Base-by-base conservation (phyloP, 2,888 invertebrate genomes). In the Leptopilina syphax region DNA sequence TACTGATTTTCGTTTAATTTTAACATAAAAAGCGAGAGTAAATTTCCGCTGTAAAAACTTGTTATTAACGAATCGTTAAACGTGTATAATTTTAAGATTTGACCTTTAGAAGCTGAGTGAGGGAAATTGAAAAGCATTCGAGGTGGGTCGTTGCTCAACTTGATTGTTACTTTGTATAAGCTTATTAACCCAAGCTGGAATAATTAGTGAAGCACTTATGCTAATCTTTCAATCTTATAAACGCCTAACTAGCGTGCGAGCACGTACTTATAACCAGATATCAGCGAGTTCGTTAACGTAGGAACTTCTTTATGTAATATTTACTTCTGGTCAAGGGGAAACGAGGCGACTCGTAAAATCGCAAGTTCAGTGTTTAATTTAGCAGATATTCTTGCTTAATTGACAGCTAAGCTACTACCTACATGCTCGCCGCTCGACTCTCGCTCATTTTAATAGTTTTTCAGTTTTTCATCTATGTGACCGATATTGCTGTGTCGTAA, bases 241-340 rank as follows among this genome's bases (percentile, higher is more conserved):
- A 85, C 85, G 85, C 85, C 80, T 65, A 73, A 83, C 82, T 83
- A 85, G 82, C 80, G 80, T 83, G 79, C 80, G 77, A 68, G 68
- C 78, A 66, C 76, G 68, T 70, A 81, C 79, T 77, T 82, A 63
- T 63, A 77, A 80, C 68, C 34, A 77, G 76, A 76, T 79, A 65
- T 66, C 54, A 67, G 41, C 73, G 44, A 41, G 78, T 65, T 70
- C 54, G 78, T 80, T 79, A 77, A 80, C 76, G 50, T 80, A 73
- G 73, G 41, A 60, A 73, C 73, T 73, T 73, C 54, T 73, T 57
- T 57, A 73, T 73, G 54, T 73, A 73, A 34, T 73, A 73, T 73
- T 57, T 57, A 73, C 73, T 57, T 41, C 57, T 73, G 65, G 77
- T 77, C 65, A 81, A 77, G 79, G 79, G 80, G 80, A 84, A 83